Conservation (phyloP, 2,113 vertebrate genomes). For the Mesocricetus auratus region DNA sequence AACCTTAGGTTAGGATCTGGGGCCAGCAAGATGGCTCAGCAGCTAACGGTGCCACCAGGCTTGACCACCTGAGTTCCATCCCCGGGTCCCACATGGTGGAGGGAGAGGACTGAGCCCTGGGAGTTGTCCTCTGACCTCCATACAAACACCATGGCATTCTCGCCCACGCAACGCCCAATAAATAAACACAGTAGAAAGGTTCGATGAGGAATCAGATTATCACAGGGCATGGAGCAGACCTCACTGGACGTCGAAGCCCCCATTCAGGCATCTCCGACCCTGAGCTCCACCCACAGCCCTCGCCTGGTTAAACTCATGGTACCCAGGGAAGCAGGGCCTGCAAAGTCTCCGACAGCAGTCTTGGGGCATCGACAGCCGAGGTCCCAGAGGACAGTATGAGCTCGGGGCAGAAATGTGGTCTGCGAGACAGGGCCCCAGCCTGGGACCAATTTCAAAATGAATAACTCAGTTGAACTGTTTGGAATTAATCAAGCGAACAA, state of each 20-base stretch:
- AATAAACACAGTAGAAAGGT: background rate
- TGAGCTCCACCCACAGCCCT: background rate
- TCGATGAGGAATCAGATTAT: background rate
- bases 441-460: conserved; percentile 72
- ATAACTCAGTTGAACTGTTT: conserved; percentile 38
- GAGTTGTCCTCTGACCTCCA: background rate
- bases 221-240: background rate
- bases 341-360: background rate
- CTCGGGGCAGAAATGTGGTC: background rate
- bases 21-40: background rate
- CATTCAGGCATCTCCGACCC: accelerated
- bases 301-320: background rate
- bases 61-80: background rate
- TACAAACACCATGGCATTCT: background rate
- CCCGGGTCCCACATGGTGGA: background rate
- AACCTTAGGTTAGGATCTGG: background rate
- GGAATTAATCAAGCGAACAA: conserved; percentile 63
- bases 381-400: background rate
- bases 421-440: background rate
- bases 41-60: background rate
- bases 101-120: too few species aligned
- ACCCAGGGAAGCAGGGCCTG: background rate
- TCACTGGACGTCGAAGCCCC: background rate
- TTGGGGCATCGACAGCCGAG: accelerated
- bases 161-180: background rate